Percentiles rank a stretch among this genome's conserved stretches.
phyloP scores from a whole-genome alignment of 1,140 invertebrate genomes.

The Samia ricini region DNA sequence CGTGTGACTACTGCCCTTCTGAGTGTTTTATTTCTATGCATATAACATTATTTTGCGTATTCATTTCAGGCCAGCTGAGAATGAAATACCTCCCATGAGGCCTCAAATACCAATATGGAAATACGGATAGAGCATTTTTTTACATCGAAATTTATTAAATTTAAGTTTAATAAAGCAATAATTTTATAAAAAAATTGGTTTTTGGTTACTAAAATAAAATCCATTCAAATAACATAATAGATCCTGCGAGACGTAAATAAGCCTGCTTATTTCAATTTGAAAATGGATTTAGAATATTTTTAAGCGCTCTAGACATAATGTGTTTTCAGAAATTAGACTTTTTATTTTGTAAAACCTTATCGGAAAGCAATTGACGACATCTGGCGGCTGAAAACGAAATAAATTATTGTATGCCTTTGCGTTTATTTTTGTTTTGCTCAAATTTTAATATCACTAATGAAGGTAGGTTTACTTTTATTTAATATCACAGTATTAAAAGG shows the following conservation, averaged over 20 bases:
- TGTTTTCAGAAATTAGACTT: neutral
- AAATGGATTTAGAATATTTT: neutral
- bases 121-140: neutral
- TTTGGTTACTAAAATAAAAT: neutral
- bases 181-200: no score
- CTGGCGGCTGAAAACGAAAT: neutral
- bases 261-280: neutral
- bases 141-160: neutral
- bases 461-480: neutral
- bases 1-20: no score
- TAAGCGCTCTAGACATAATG: neutral
- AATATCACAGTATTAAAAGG: no score
- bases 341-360: neutral
- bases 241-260: neutral
- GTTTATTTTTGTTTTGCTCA: neutral
- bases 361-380: neutral
- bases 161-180: no score
- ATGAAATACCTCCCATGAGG: conserved; percentile 2
- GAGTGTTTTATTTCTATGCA: no score
- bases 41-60: neutral
- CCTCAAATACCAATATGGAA: conserved; percentile 3
- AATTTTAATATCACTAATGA: neutral
- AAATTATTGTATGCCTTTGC: neutral
- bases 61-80: conserved; percentile 6
- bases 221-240: neutral